Conservation (phyloP, 2,888 invertebrate species). For the Hipparchia semele region DNA sequence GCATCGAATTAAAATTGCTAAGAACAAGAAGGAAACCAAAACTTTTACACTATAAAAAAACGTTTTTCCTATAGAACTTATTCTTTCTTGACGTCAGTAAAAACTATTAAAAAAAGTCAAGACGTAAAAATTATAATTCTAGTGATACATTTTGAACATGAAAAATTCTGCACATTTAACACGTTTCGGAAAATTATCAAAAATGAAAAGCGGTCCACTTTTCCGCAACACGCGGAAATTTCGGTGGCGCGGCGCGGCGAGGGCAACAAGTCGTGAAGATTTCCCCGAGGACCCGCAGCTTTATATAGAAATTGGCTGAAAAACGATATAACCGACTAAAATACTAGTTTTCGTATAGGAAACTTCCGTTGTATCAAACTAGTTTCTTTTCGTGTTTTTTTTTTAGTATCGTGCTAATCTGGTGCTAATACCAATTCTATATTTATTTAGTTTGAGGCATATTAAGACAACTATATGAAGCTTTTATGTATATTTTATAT, state of each 20-base stretch:
- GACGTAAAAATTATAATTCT: background rate
- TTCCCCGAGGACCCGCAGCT: background rate
- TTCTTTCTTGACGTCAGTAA: too few relatives aligned
- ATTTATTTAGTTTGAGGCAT: too few relatives aligned
- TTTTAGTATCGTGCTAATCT: too few relatives aligned
- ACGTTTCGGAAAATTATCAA: conserved; percentile 16
- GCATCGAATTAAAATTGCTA: too few relatives aligned
- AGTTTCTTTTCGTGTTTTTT: too few relatives aligned
- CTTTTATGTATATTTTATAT: too few relatives aligned
- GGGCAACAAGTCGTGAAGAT: conserved; percentile 16
- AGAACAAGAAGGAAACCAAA: too few relatives aligned
- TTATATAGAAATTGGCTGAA: conserved; percentile 7
- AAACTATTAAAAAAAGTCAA: too few relatives aligned
- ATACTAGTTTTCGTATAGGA: background rate
- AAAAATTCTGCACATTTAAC: conserved; percentile 5
- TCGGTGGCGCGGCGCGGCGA: background rate
- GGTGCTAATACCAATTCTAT: too few relatives aligned
- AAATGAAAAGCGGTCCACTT: conserved; percentile 18
- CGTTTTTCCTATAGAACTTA: too few relatives aligned
- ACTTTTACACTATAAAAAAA: too few relatives aligned
- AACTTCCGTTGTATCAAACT: background rate
- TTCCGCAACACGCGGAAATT: background rate
- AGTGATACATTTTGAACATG: background rate
- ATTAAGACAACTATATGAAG: too few relatives aligned
- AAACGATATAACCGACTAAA: conserved; percentile 3